A percentile compares a stretch with the other conserved stretches of the same genome.
Conservation (phyloP, 2,888 invertebrate genomes). For the Hanleya hanleyi region DNA sequence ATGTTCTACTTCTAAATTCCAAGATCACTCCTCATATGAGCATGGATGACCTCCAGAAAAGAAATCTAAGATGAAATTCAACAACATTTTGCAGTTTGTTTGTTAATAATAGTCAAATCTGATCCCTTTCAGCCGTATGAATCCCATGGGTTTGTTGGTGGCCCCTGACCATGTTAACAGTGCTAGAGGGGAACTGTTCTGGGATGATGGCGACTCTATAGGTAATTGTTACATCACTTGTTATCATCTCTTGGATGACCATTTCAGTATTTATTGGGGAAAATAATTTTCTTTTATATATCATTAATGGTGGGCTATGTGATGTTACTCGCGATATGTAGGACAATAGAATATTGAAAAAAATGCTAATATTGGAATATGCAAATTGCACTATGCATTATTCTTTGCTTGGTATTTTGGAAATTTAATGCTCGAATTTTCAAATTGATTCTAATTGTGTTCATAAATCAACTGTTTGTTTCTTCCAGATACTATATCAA, state of each 20-base stretch:
- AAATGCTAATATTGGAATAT: background rate
- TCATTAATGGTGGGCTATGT: too few species aligned
- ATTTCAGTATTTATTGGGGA: background rate
- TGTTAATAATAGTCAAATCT: too few species aligned
- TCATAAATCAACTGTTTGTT: too few species aligned
- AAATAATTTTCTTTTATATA: too few species aligned
- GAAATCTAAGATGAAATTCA: too few species aligned
- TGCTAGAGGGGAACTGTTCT: conserved; percentile 81
- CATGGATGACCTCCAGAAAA: too few species aligned
- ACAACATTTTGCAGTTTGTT: too few species aligned
- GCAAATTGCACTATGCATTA: background rate
- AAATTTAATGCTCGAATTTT: too few species aligned
- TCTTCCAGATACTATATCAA: background rate
- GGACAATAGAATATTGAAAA: background rate
- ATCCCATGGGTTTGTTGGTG: conserved; percentile 80
- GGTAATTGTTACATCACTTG: conserved; percentile 70
- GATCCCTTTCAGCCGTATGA: conserved; percentile 76
- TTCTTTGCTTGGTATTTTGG: background rate
- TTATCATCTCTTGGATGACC: background rate
- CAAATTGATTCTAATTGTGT: too few species aligned
- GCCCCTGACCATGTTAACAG: conserved; percentile 78
- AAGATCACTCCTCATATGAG: too few species aligned
- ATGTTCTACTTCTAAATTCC: too few species aligned
- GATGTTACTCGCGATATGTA: background rate
- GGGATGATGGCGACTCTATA: conserved; percentile 87